Evolutionary conservation across 2,797 vertebrate genomes (phyloP), one percentile per base, ranked within the genome.

Genomic region (Onychomys arenicola): DNA sequence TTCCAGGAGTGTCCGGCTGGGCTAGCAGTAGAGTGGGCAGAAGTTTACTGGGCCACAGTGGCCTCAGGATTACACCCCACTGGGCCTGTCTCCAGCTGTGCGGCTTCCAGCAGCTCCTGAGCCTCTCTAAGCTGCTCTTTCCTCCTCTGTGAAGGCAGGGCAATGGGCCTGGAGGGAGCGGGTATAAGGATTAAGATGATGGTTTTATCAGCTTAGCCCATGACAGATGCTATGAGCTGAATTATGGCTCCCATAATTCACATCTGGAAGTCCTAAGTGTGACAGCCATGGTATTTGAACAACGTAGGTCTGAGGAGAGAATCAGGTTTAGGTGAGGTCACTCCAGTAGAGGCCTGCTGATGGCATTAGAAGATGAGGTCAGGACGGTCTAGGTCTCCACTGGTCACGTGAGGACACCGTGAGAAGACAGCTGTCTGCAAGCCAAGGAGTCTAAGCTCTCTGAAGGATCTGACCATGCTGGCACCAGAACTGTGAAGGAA

Each of bases 371-470:
- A 55, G 16, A 77, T 61, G 37, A 67, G 71, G 61, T 17, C 52
- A 25, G 69, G 14, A 40, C n/a, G 27, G 8, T 43, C 32, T 37
- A 78, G 6, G 5, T 78, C 21, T 17, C 57, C 65, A 29, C 29
- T 46, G 13, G 27, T 52, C 27, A 3, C 0, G 0, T 5, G 77
- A 85, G 63, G 1, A 61, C 69, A 21, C 37, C 3, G 40, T 0
- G 21, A 63, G 49, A 46, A 23, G 63, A 34, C 0, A 1, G 65
- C 32, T 37, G 12, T 69, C n/a, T 77, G 32, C 16, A 19, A 21
- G 37, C 69, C 55, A 8, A 78, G 46, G 46, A 57, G 19, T 91
- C 59, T 3, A 78, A 55, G 29, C 10, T 9, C 59, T 5, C 17
- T 7, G 32, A 55, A 32, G 49, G 29, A 9, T 37, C 84, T 16